Evolutionary conservation across 2,797 vertebrate species (phyloP), one percentile per base, ranked within the genome.

Genomic region (Gambelia wislizenii): DNA sequence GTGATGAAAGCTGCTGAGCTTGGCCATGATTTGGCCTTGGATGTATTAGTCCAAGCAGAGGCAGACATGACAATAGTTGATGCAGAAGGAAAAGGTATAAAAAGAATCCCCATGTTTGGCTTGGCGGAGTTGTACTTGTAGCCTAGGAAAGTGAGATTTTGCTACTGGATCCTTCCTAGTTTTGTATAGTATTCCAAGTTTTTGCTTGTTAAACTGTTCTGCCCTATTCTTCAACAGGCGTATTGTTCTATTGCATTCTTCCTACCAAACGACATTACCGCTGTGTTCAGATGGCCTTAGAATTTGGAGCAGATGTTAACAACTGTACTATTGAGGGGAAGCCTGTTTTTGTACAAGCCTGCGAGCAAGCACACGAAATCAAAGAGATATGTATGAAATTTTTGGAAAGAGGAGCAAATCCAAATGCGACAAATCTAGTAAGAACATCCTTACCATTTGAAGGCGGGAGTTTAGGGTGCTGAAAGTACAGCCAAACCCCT

Each of bases 181-280:
- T 64, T 13, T 67, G 30, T 61, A 52, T 42, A 47, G 5, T 14
- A 0, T 25, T 61, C 16, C 39, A 80, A 72, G 1, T 14, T 33
- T 61, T 84, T 25, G 16, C 22, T 69, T 86, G 44, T 30, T 16
- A 20, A 86, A 20, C 56, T 80, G 56, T 83, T 36, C n/a, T 92
- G 89, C 74, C 94, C 44, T 93, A 95, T 93, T 82, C 87, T 85
- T 91, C 90, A 56, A 77, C 95, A 99, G 98, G 98, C 3, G 67
- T 99, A 93, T 95, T 99, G 49, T 99, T 99, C 96, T 98, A 99
- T 96, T 99, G 98, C 92, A 96, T 98, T 84, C 96, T 95, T 56
- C 98, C 99, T 77, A 98, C 98, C 56, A 97, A 95, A 84, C 95
- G 97, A 22, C 98, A 99, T 93, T 92, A 93, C 90, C 97, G 90